Base-by-base conservation (phyloP, 1,140 invertebrate species). In the Metopolophium dirhodum region DNA sequence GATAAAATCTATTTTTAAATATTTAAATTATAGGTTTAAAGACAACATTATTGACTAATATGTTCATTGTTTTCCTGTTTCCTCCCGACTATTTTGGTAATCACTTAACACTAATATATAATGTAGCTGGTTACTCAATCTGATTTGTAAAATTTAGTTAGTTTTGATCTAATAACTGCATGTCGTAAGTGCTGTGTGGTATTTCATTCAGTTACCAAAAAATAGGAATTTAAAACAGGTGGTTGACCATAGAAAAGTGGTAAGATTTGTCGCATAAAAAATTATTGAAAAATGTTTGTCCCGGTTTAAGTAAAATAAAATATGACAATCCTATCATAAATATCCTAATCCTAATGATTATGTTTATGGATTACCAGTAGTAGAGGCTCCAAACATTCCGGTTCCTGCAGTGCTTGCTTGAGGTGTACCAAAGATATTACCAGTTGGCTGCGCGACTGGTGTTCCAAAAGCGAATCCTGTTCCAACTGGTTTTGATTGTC, bases 321-420 rank as follows among this genome's bases (percentile, higher is more conserved):
- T 18, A 14, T 30, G 8, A 4, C 2, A 83, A 26, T 20, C 1
- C 23, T 26, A 83, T 41, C 11, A 45, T 45, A 26, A 30, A 45
- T 90, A 91, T n/a, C 30, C 26, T 11, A 68, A 68, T 30, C 30
- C 11, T 68, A 22, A n/a, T n/a, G 61, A 77, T 77, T 77, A 68
- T n/a, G 30, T n/a, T 77, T 77, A 77, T 77, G n/a, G 14, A 77
- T 77, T 87, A 89, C 45, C 35, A 68, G 93, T 83, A 90, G 95
- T 94, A 18, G 95, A 95, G 90, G 95, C 95, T 37, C 96, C 96
- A 95, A 97, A 97, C 0, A 97, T 95, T 94, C 96, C 96, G 7
- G 96, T 96, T 7, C 95, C 95, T 0, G 95, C 95, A 83, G 96
- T 95, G 51, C 95, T 95, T 22, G 96, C 95, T 94, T 97, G 96